Evolutionary conservation across 2,113 vertebrate genomes (phyloP), one percentile per base, ranked within the genome.

Genomic region (Centropus unirufus): DNA sequence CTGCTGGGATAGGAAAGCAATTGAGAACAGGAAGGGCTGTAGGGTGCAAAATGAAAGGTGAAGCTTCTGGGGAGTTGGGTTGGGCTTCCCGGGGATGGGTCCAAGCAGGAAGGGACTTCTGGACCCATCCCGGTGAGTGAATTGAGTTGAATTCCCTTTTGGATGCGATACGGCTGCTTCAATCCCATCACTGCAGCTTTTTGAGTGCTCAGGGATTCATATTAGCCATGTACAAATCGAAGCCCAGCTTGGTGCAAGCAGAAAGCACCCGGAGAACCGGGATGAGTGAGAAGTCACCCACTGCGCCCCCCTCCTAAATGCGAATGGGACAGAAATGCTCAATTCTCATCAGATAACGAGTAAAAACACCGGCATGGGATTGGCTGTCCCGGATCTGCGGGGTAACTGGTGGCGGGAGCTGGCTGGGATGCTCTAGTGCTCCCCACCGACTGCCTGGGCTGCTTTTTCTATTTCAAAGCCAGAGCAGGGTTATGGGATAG

Each of bases 81-180:
- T 39, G n/a, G 24, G 15, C 26, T 61, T 61, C 6, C 1, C 52
- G 42, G 52, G 0, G 1, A 12, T 81, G 0, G 0, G 21, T 74
- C 30, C 15, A 9, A 82, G 58, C 32, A 42, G 72, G 34, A 36
- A 2, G 2, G 20, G 34, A 44, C 40, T 66, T 54, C 42, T 34
- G 62, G 57, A 67, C 83, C 62, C 1, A 3, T 72, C 58, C 27
- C 0, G 1, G 36, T 11, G 2, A 18, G 16, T 74, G 77, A 22
- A 47, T 32, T 42, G 58, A 73, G 22, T 63, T 61, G 15, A 32
- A 19, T 8, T 3, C 39, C 6, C 51, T 63, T 70, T 23, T 68
- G 82, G 91, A 76, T 11, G 14, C 67, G 72, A 42, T 4, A 3
- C 10, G 6, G 5, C 51, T 68, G 42, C 44, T 69, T 5, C 7